A percentile compares a stretch with the other conserved stretches of the same genome.
phyloP scores from a whole-genome alignment of 2,113 vertebrate genomes.

The Vulpes ferrilata region DNA sequence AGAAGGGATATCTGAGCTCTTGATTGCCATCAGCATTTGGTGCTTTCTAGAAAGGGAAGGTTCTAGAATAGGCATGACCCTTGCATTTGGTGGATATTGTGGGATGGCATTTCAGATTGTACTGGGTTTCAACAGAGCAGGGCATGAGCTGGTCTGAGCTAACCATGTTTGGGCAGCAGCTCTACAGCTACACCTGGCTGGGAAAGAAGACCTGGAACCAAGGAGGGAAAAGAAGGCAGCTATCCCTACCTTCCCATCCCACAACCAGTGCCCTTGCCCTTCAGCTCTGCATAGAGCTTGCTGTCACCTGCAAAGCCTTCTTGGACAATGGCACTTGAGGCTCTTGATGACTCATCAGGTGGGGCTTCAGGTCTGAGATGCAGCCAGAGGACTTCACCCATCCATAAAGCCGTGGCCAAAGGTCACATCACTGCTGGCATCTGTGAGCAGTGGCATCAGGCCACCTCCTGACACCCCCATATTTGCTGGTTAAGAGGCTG shows the following conservation, averaged over 20 bases:
- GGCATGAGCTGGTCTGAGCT: not conserved
- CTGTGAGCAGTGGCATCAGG: not conserved
- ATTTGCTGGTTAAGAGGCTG: not conserved
- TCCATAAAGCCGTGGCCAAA: not conserved
- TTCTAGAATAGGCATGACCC: not conserved
- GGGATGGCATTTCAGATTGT: not conserved
- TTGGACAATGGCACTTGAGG: not conserved
- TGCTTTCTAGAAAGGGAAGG: not conserved
- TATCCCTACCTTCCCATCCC: not conserved
- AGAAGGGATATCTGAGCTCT: no score
- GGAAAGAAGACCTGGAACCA: not conserved
- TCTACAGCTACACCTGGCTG: not conserved
- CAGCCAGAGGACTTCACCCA: not conserved
- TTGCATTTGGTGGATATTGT: not conserved
- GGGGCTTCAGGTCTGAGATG: not conserved
- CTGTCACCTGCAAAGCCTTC: not conserved
- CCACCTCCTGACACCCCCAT: rapidly evolving
- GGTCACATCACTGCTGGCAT: not conserved
- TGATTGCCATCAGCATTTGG: not conserved
- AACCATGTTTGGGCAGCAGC: not conserved
- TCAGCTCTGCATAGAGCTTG: not conserved
- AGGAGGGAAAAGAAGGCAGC: not conserved
- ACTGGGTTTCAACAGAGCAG: not conserved
- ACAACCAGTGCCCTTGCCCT: not conserved
- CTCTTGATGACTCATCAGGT: not conserved